These are phyloP conservation scores for Gouania willdenowi DNA, from an alignment of 2,797 vertebrate species.

Conservation along the genomic window DNA sequence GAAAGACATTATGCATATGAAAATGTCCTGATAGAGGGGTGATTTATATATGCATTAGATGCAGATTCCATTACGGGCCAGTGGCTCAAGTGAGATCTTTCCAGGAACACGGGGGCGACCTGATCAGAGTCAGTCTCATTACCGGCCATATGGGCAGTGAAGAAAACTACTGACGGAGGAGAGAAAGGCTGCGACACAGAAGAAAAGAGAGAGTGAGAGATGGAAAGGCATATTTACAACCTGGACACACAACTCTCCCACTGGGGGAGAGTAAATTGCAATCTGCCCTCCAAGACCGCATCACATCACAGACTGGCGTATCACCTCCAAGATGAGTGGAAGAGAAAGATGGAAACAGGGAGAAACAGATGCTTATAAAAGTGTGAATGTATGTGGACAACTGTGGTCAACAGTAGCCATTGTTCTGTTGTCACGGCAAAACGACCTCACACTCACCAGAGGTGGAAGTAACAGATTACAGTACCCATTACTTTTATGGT, in stretches of 20 bases:
- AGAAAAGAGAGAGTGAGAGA: slow-evolving; percentile 1
- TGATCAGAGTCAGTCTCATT: slow-evolving; percentile 98
- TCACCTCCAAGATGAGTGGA: slow-evolving; percentile 54
- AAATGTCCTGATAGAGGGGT: slow-evolving; percentile 99
- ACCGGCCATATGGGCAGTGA: slow-evolving; percentile 92
- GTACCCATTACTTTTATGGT: too few relatives aligned
- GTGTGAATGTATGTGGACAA: slow-evolving; percentile 29
- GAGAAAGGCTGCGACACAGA: slow-evolving; percentile 31
- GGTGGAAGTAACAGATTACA: too few relatives aligned
- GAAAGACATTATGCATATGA: slow-evolving; percentile 99
- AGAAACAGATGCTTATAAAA: slow-evolving; percentile 31
- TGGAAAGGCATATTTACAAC: slow-evolving; percentile 91
- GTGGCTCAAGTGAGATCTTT: slow-evolving; percentile 96
- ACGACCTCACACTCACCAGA: neutral
- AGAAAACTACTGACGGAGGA: slow-evolving; percentile 37
- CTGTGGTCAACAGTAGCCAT: slow-evolving; percentile 44
- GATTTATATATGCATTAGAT: slow-evolving; percentile 99
- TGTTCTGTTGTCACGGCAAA: neutral
- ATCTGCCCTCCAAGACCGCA: slow-evolving; percentile 70
- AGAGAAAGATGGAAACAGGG: slow-evolving; percentile 21
- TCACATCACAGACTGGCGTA: slow-evolving; percentile 49
- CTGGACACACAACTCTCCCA: slow-evolving; percentile 87
- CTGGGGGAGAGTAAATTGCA: slow-evolving; percentile 91
- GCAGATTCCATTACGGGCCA: slow-evolving; percentile 99
- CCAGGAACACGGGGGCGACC: slow-evolving; percentile 93